Evolutionary conservation across 2,888 invertebrate species (phyloP).

Genomic region (Pterobdella sp.): DNA sequence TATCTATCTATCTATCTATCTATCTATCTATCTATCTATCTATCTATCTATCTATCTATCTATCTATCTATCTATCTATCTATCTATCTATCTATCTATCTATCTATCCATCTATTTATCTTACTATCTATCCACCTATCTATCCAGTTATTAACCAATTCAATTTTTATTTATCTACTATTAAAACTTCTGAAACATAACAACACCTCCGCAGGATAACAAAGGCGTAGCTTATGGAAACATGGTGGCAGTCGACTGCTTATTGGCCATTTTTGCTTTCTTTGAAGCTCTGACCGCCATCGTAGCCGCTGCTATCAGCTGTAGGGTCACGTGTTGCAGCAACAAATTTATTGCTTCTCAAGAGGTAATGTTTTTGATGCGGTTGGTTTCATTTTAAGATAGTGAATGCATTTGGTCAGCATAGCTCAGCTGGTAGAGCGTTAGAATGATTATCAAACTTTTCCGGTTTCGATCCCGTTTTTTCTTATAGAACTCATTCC

Average conservation of each 20-base stretch:
- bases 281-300: constrained; percentile 12
- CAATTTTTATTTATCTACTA: not conserved
- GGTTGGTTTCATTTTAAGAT: constrained; percentile 10
- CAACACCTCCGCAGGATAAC: not conserved
- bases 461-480: too few relatives aligned
- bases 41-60: too few relatives aligned
- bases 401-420: too few relatives aligned
- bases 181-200: not conserved
- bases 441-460: too few relatives aligned
- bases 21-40: too few relatives aligned
- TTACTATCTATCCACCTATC: not conserved
- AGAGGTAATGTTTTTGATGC: constrained; percentile 1
- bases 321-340: constrained; percentile 27
- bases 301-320: constrained; percentile 23
- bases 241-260: constrained; percentile 19
- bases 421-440: too few relatives aligned
- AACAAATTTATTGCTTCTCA: constrained; percentile 20
- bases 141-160: not conserved
- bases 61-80: too few relatives aligned
- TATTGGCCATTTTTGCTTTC: constrained; percentile 18
- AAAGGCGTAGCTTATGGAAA: not conserved
- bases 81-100: not conserved
- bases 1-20: too few relatives aligned
- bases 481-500: too few relatives aligned
- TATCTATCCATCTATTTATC: not conserved